Percentiles rank a stretch among this genome's conserved stretches.
Conservation (phyloP, 2,113 vertebrate species). For the Danionella cerebrum region DNA sequence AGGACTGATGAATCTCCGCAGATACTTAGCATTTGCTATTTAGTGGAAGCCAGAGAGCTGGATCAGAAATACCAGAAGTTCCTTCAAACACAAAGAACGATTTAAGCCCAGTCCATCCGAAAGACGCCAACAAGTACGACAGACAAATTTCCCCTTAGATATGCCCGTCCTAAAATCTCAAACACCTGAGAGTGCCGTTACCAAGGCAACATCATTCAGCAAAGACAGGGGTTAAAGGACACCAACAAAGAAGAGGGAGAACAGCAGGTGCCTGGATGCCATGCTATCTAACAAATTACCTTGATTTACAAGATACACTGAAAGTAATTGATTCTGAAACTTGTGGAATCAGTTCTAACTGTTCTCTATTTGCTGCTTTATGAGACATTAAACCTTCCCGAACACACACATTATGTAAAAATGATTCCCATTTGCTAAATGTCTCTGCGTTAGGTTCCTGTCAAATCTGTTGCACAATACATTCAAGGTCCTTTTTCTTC, state of each 20-base stretch:
- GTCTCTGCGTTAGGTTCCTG: background rate
- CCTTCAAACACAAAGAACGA: background rate
- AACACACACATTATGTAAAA: background rate
- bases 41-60: background rate
- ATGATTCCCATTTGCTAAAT: background rate
- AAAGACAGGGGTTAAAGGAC: conserved; percentile 48
- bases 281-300: background rate
- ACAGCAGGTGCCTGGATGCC: conserved; percentile 13
- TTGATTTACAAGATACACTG: background rate
- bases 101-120: no score
- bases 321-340: background rate
- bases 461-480: background rate
- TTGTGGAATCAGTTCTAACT: background rate
- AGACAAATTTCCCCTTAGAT: background rate
- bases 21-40: conserved; percentile 52
- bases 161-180: conserved; percentile 27
- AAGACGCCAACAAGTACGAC: background rate
- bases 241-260: conserved; percentile 26
- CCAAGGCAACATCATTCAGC: conserved; percentile 55
- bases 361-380: background rate
- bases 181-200: conserved; percentile 51
- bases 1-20: conserved; percentile 58
- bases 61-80: conserved; percentile 21
- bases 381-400: background rate
- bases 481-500: background rate